These are phyloP conservation scores for Ailurus styani DNA, from an alignment of 2,113 vertebrate species.

Conservation along the genomic window DNA sequence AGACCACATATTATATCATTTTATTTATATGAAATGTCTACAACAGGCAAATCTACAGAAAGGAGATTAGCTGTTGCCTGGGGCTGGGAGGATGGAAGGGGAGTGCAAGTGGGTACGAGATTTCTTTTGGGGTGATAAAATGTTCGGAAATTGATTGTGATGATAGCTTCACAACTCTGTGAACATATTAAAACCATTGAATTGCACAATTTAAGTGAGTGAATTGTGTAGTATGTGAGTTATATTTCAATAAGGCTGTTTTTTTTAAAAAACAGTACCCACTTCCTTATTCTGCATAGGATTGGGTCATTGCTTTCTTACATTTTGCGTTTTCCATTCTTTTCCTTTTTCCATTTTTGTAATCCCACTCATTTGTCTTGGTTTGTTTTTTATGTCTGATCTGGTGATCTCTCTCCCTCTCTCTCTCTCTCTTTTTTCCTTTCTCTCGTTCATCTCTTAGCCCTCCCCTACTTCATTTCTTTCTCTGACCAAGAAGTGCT, in stretches of 20 bases:
- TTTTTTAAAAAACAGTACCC: neutral
- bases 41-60: neutral
- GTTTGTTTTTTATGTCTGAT: neutral
- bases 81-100: neutral
- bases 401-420: neutral
- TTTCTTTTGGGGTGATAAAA: neutral
- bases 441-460: neutral
- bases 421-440: neutral
- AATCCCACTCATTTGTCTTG: neutral
- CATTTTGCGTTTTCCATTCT: neutral
- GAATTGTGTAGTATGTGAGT: neutral
- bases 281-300: neutral
- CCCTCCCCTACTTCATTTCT: neutral
- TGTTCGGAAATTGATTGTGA: neutral
- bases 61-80: neutral
- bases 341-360: neutral
- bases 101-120: neutral
- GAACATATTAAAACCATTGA: neutral
- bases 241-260: neutral
- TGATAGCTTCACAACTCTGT: neutral
- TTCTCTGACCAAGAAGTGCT: neutral
- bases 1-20: neutral
- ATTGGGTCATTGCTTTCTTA: neutral
- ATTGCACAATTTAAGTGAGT: neutral
- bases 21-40: neutral